Evolutionary conservation across 2,113 vertebrate genomes (phyloP).

Genomic region (Chroicocephalus ridibundus): DNA sequence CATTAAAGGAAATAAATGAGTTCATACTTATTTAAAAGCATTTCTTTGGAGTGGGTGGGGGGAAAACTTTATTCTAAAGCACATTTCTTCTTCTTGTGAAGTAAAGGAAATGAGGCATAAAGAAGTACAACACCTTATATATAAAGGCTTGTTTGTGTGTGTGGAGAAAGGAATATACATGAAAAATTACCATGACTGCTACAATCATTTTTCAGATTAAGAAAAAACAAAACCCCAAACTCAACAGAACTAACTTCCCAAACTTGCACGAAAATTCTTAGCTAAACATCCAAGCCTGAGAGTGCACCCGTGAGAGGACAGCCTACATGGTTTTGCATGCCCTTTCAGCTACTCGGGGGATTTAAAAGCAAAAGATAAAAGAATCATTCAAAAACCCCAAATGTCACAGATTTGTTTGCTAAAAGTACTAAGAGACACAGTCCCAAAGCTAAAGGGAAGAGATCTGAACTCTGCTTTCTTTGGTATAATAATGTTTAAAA

Average conservation of each 20-base stretch:
- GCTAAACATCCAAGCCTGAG: neutral
- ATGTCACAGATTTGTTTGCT: neutral
- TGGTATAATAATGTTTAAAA: neutral
- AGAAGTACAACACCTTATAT: neutral
- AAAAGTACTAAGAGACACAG: neutral
- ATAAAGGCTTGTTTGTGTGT: neutral
- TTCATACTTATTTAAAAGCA: neutral
- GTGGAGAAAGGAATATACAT: neutral
- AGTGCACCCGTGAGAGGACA: neutral
- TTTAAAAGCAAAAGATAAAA: neutral
- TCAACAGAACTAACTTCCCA: neutral
- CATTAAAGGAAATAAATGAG: neutral
- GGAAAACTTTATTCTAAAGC: neutral
- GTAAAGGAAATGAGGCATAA: slow-evolving; percentile 43
- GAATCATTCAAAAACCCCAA: fast-evolving
- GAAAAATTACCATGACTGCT: neutral
- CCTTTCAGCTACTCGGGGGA: neutral
- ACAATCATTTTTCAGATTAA: neutral
- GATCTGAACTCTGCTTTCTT: neutral
- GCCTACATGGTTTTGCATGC: neutral
- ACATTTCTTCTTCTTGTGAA: neutral
- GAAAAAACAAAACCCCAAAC: neutral
- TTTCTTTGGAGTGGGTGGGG: neutral
- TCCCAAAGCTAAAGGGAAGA: neutral
- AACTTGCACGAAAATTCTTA: neutral